Conservation (phyloP, 2,888 invertebrate genomes). For the Acanthosoma haemorrhoidale region DNA sequence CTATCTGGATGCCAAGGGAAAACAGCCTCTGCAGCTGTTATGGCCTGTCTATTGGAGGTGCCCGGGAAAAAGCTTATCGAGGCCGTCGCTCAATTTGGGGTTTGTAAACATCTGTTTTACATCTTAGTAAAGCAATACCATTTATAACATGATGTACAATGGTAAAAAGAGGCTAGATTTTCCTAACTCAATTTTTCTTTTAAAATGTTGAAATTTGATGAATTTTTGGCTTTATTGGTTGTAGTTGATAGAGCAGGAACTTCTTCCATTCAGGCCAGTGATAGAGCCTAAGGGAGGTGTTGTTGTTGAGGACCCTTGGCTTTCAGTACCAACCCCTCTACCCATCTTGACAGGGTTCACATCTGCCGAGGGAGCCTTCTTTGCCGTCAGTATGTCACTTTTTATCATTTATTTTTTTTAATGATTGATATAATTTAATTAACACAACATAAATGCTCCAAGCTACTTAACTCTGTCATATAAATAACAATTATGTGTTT, state of each 20-base stretch:
- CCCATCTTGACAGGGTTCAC: conserved; percentile 33
- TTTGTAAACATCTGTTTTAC: too few relatives aligned
- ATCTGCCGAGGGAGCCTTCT: conserved; percentile 33
- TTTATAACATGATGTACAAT: neutral
- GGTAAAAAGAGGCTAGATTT: too few relatives aligned
- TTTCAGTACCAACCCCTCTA: conserved; percentile 12
- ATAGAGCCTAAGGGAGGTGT: conserved; percentile 32
- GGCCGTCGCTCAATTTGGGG: conserved; percentile 32
- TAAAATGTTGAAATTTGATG: too few relatives aligned
- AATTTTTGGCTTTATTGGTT: too few relatives aligned
- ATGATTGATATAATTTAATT: too few relatives aligned
- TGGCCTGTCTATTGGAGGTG: conserved; percentile 29
- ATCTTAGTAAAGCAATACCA: neutral
- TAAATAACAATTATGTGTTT: too few relatives aligned
- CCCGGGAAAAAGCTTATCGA: conserved; percentile 26
- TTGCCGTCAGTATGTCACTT: conserved; percentile 22
- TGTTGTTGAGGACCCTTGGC: conserved; percentile 31
- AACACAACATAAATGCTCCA: too few relatives aligned
- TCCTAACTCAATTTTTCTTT: too few relatives aligned
- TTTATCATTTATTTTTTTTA: too few relatives aligned
- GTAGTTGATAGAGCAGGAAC: conserved; percentile 33
- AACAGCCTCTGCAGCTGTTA: conserved; percentile 10
- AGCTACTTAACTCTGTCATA: too few relatives aligned
- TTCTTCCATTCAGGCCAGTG: conserved; percentile 34
- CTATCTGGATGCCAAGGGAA: conserved; percentile 43